phyloP scores from a whole-genome alignment of 37 sponge, comb jelly and placozoan genomes.

The Geodia barretti region DNA sequence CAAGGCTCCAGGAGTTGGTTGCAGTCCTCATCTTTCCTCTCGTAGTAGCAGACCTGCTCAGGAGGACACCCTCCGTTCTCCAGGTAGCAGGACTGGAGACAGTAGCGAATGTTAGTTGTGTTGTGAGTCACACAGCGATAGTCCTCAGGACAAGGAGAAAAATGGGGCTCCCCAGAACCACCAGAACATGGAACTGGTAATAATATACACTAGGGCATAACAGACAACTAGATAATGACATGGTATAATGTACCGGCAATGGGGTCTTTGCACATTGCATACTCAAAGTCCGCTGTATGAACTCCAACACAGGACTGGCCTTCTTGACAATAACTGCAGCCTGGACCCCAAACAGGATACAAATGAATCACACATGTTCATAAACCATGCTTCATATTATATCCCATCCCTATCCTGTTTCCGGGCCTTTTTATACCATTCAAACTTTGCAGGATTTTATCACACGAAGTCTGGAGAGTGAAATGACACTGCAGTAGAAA shows the following conservation, averaged over 20 bases:
- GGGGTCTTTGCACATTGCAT: not conserved
- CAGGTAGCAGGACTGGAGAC: not conserved
- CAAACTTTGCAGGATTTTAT: no score
- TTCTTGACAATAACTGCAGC: not conserved
- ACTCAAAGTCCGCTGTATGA: not conserved
- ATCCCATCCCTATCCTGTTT: no score
- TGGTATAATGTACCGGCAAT: constrained; percentile 11
- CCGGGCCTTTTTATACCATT: no score
- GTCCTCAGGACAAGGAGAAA: no score
- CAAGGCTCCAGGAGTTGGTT: not conserved
- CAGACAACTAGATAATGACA: not conserved
- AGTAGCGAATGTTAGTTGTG: not conserved
- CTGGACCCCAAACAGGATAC: not conserved
- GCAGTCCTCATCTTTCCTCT: not conserved
- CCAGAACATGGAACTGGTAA: constrained; percentile 16
- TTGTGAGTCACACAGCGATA: not conserved
- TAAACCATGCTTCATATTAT: no score
- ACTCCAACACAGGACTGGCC: not conserved
- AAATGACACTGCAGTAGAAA: not conserved
- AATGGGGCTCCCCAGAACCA: no score
- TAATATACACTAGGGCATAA: not conserved
- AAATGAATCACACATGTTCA: not conserved
- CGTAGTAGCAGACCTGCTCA: not conserved
- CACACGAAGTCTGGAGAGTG: no score
- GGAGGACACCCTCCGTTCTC: not conserved